phyloP scores from a whole-genome alignment of 2,888 invertebrate species.

The Agrochola macilenta region DNA sequence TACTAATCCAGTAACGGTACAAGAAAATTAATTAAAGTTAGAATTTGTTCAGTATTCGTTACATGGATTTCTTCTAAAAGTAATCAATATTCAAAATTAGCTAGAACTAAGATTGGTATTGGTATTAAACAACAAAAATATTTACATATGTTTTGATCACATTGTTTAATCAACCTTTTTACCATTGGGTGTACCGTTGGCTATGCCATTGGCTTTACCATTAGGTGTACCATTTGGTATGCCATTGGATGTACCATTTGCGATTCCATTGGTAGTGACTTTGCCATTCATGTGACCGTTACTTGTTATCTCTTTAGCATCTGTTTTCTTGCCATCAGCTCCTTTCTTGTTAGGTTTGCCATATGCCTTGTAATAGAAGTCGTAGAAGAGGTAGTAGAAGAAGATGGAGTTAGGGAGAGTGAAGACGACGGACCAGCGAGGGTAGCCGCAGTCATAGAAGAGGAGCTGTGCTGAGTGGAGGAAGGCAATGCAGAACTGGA shows the following conservation, averaged over 20 bases:
- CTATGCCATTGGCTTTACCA: conserved; percentile 58
- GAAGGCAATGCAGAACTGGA: conserved; percentile 97
- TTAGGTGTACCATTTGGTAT: conserved; percentile 40
- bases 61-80: conserved; percentile 33
- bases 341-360: conserved; percentile 76
- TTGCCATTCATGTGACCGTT: conserved; percentile 73
- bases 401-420: conserved; percentile 97
- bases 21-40: conserved; percentile 24
- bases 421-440: conserved; percentile 95
- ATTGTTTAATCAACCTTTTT: conserved; percentile 62
- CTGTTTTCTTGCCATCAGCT: conserved; percentile 68
- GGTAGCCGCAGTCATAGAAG: conserved; percentile 97
- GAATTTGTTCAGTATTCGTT: conserved; percentile 49
- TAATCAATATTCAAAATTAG: conserved; percentile 68
- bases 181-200: conserved; percentile 63
- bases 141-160: conserved; percentile 60
- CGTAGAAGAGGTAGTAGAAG: conserved; percentile 97
- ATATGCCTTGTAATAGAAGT: conserved; percentile 97
- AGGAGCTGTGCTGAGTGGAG: conserved; percentile 96
- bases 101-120: conserved; percentile 67
- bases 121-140: conserved; percentile 59
- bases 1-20: conserved; percentile 43
- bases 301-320: conserved; percentile 60
- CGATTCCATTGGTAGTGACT: conserved; percentile 56
- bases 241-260: conserved; percentile 54